These are phyloP conservation scores for Toxotes chatareus DNA, from an alignment of 2,113 vertebrate genomes.

Conservation along the genomic window DNA sequence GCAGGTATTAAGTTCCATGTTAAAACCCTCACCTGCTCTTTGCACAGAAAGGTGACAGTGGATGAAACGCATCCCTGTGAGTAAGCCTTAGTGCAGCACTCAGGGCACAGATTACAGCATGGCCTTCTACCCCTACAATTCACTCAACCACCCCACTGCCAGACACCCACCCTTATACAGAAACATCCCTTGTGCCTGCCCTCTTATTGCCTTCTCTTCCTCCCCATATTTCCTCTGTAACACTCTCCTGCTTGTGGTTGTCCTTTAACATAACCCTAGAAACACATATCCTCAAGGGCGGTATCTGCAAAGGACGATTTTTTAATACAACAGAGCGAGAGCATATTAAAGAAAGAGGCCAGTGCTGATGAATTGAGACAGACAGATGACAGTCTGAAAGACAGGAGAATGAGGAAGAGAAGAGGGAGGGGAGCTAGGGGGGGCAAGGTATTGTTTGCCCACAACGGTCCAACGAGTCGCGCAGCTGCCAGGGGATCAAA, in stretches of 20 bases:
- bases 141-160: conserved; percentile 34
- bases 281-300: conserved; percentile 52
- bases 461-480: conserved; percentile 3
- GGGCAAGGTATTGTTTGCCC: conserved; percentile 55
- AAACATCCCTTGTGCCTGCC: conserved; percentile 25
- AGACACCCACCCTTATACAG: conserved; percentile 20
- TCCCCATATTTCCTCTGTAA: conserved; percentile 27
- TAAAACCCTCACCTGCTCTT: conserved; percentile 33
- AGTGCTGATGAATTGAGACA: conserved; percentile 48
- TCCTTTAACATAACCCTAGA: conserved; percentile 51
- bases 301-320: conserved; percentile 29
- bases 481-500: conserved; percentile 55
- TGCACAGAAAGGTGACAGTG: conserved; percentile 24
- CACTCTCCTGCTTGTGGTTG: conserved; percentile 23
- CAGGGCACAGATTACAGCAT: conserved; percentile 38
- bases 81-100: conserved; percentile 46
- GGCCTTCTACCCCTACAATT: conserved; percentile 42
- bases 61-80: conserved; percentile 39
- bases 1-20: conserved; percentile 50
- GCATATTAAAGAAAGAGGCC: conserved; percentile 48
- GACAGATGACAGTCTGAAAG: conserved; percentile 54
- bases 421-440: not conserved
- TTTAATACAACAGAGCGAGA: conserved; percentile 35
- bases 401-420: conserved; percentile 21
- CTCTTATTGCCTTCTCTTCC: conserved; percentile 27